phyloP scores from a whole-genome alignment of 2,888 invertebrate species.

The Alentia gelatinosa region DNA sequence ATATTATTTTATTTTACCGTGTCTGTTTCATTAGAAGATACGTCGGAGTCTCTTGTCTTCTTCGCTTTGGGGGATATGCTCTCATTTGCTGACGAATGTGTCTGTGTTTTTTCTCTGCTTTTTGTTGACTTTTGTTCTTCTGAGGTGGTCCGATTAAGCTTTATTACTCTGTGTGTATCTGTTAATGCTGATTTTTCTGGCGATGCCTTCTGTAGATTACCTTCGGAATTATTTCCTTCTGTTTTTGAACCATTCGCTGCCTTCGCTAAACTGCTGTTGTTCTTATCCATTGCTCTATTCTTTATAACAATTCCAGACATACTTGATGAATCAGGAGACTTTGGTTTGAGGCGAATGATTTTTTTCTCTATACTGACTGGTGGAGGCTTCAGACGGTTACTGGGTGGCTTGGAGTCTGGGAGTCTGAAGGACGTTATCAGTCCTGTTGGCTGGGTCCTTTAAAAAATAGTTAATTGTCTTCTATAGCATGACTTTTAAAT shows the following conservation, averaged over 20 bases:
- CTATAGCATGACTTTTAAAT: no score
- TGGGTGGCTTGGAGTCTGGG: background rate
- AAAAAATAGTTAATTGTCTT: no score
- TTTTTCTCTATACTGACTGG: slow-evolving; percentile 72
- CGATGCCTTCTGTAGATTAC: background rate
- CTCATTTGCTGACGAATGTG: background rate
- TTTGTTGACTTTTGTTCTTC: background rate
- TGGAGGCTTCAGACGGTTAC: slow-evolving; percentile 72
- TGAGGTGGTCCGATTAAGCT: background rate
- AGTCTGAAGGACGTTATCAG: slow-evolving; percentile 64
- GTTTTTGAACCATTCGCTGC: background rate
- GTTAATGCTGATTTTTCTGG: no score
- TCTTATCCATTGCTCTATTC: background rate
- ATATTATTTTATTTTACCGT: no score
- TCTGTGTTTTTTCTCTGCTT: background rate
- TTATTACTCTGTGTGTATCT: background rate
- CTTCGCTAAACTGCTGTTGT: background rate
- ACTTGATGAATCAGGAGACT: slow-evolving; percentile 19
- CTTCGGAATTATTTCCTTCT: background rate
- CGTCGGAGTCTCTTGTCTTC: no score
- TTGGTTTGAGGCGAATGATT: slow-evolving; percentile 68
- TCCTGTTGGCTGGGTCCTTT: slow-evolving; percentile 41
- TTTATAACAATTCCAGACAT: slow-evolving; percentile 1
- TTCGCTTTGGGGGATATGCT: background rate
- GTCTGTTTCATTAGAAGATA: no score